These are phyloP conservation scores for Gerosis bhagava DNA, from an alignment of 2,888 invertebrate species.

Conservation along the genomic window DNA sequence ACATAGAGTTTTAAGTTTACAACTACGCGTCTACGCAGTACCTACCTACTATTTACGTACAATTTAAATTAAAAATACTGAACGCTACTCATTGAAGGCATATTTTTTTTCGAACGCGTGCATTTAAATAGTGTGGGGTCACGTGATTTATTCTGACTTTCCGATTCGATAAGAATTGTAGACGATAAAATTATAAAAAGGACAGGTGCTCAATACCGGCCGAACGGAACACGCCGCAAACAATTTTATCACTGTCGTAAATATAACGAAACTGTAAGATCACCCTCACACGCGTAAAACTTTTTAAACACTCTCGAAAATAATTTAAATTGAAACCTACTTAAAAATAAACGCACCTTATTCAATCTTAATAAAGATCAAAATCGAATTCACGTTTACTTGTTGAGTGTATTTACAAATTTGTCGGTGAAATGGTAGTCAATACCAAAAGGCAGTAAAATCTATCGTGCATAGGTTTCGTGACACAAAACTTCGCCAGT, in stretches of 20 bases:
- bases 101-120: slow-evolving; percentile 15
- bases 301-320: slow-evolving; percentile 56
- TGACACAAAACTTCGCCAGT: slow-evolving; percentile 64
- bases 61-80: too few species aligned
- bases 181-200: slow-evolving; percentile 50
- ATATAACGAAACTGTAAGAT: slow-evolving; percentile 62
- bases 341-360: slow-evolving; percentile 34
- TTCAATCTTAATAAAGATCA: slow-evolving; percentile 37
- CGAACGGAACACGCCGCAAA: slow-evolving; percentile 69
- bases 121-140: slow-evolving; percentile 16
- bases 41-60: too few species aligned
- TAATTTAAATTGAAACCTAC: slow-evolving; percentile 40
- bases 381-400: too few species aligned
- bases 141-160: slow-evolving; percentile 35
- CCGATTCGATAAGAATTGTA: slow-evolving; percentile 47
- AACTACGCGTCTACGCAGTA: too few species aligned
- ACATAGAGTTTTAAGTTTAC: too few species aligned
- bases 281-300: slow-evolving; percentile 51
- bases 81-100: not conserved
- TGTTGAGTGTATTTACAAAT: slow-evolving; percentile 21
- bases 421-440: slow-evolving; percentile 43
- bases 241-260: slow-evolving; percentile 76
- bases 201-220: slow-evolving; percentile 68
- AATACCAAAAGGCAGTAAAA: slow-evolving; percentile 65
- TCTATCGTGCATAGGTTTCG: slow-evolving; percentile 75